A percentile compares a stretch with the other conserved stretches of the same genome.
Evolutionary conservation across 2,113 vertebrate genomes (phyloP).

Genomic region (Tragelaphus strepsiceros): DNA sequence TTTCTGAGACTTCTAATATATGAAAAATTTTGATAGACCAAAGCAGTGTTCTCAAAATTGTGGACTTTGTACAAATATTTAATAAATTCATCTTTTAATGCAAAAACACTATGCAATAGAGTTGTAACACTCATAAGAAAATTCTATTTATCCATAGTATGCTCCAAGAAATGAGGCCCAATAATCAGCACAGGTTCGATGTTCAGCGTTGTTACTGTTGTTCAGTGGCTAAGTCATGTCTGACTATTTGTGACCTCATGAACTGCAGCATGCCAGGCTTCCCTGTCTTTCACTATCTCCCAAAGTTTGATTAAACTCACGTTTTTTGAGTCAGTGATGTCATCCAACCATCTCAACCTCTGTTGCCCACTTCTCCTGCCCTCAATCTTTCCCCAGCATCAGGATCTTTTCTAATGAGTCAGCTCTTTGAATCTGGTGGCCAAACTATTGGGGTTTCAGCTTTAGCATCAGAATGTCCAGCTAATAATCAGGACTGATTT

Average conservation of each 20-base stretch:
- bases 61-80: background rate
- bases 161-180: background rate
- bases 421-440: fast-evolving
- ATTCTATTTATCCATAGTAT: background rate
- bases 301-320: background rate
- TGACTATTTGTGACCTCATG: background rate
- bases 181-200: background rate
- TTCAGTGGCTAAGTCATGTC: background rate
- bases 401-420: background rate
- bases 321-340: background rate
- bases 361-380: background rate
- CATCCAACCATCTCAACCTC: background rate
- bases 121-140: background rate
- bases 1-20: background rate
- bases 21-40: background rate
- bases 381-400: background rate
- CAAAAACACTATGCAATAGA: background rate
- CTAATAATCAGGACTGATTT: background rate
- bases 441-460: background rate
- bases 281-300: background rate
- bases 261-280: background rate
- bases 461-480: background rate
- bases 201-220: background rate
- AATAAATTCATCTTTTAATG: background rate
- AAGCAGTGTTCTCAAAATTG: background rate